Evolutionary conservation across 1,140 invertebrate species (phyloP).

Genomic region (Aphelenchoides besseyi): DNA sequence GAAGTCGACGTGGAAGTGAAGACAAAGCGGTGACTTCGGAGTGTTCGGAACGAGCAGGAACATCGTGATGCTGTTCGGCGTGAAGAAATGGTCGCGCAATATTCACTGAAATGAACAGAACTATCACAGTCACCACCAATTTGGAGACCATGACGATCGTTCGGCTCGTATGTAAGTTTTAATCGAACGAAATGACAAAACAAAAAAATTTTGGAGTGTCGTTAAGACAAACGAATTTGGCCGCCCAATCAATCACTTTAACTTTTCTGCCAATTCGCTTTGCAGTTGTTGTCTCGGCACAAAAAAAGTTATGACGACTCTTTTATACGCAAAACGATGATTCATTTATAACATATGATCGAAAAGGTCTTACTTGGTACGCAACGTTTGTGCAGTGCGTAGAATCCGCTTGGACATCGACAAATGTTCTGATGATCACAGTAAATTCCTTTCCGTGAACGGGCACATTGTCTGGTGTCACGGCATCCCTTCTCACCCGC

Average conservation of each 20-base stretch:
- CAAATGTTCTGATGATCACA: constrained; percentile 36
- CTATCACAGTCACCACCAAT: background rate
- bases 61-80: background rate
- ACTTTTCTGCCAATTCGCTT: background rate
- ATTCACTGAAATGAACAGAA: constrained; percentile 9
- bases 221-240: background rate
- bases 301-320: constrained; percentile 11
- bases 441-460: constrained; percentile 37
- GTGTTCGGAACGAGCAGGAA: background rate
- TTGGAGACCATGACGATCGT: background rate
- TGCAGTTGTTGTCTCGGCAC: background rate
- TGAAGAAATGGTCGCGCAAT: constrained; percentile 8
- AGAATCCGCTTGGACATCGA: constrained; percentile 25
- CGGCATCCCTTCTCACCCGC: constrained; percentile 44
- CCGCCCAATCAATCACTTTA: constrained; percentile 10
- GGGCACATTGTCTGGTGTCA: constrained; percentile 42
- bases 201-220: too few relatives aligned
- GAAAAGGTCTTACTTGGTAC: background rate
- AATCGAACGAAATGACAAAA: background rate
- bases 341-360: too few relatives aligned
- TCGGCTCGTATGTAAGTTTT: background rate
- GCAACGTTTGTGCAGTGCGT: background rate
- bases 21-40: background rate
- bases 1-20: background rate
- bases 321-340: constrained; percentile 7